Percentiles rank a stretch among this genome's conserved stretches.
Evolutionary conservation across 2,888 invertebrate genomes (phyloP).

Genomic region (Epirrhoe tristata): DNA sequence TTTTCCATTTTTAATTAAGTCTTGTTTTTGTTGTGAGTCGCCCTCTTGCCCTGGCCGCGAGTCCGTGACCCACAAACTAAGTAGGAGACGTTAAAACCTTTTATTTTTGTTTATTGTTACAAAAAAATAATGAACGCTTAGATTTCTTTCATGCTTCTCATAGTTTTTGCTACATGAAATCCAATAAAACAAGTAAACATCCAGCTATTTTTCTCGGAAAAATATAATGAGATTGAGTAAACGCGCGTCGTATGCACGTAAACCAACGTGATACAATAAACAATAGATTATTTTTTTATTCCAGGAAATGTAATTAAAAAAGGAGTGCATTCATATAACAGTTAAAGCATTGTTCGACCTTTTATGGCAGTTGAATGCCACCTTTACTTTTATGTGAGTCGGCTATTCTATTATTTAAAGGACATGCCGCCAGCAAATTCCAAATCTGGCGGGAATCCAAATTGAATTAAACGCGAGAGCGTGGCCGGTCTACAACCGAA

Average conservation of each 20-base stretch:
- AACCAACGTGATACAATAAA: not conserved
- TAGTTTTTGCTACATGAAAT: not conserved
- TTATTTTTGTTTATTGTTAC: conserved; percentile 17
- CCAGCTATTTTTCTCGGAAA: not conserved
- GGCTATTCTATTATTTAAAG: conserved; percentile 78
- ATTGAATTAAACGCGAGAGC: conserved; percentile 79
- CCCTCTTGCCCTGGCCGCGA: conserved; percentile 51
- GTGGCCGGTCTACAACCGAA: conserved; percentile 63
- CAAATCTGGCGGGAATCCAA: conserved; percentile 78
- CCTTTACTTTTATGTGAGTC: conserved; percentile 63
- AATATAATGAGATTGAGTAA: not conserved
- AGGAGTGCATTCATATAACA: not conserved
- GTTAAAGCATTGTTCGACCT: conserved; percentile 39
- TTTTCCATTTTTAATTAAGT: conserved; percentile 68
- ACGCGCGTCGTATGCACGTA: not conserved
- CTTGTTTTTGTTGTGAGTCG: conserved; percentile 61
- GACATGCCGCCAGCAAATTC: conserved; percentile 76
- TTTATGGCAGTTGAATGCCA: conserved; percentile 59
- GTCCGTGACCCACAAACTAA: conserved; percentile 65
- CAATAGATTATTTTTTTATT: not conserved
- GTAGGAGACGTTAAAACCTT: conserved; percentile 39
- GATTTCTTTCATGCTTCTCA: not conserved
- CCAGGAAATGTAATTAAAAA: not conserved
- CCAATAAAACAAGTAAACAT: not conserved
- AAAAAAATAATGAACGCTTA: not conserved